Conservation (phyloP, 2,888 invertebrate genomes). For the Taphrorychus bicolor region DNA sequence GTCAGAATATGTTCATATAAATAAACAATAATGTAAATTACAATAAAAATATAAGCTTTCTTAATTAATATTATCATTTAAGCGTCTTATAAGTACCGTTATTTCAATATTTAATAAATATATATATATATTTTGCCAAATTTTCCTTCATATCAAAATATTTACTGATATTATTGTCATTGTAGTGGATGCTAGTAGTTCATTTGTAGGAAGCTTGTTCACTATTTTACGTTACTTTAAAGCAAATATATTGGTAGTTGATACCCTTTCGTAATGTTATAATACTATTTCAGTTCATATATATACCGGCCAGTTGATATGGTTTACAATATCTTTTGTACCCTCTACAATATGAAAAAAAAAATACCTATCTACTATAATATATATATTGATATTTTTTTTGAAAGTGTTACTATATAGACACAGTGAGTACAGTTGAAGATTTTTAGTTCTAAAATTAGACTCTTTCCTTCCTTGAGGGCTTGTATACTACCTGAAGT, state of each 20-base stretch:
- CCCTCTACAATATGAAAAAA: too few relatives aligned
- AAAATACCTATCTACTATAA: too few relatives aligned
- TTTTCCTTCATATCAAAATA: conserved; percentile 11
- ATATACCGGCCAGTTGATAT: too few relatives aligned
- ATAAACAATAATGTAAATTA: neutral
- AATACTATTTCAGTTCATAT: neutral
- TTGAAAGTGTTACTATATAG: too few relatives aligned
- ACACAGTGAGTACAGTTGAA: too few relatives aligned
- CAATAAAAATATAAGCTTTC: conserved; percentile 18
- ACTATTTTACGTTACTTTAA: neutral
- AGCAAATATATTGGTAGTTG: neutral
- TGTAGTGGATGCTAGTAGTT: conserved; percentile 3
- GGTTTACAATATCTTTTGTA: too few relatives aligned
- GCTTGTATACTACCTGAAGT: too few relatives aligned
- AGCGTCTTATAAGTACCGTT: conserved; percentile 1
- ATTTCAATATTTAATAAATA: conserved; percentile 15
- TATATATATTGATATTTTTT: too few relatives aligned
- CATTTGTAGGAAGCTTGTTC: neutral
- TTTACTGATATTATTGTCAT: conserved; percentile 18
- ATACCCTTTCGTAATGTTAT: neutral
- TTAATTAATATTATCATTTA: conserved; percentile 18
- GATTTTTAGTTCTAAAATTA: too few relatives aligned
- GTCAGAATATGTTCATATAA: neutral
- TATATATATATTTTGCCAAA: conserved; percentile 4
- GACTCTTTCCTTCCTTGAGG: too few relatives aligned